Percentiles rank a stretch among this genome's conserved stretches.
These are phyloP conservation scores for Bolinopsis microptera DNA, from an alignment of 37 sponge, comb jelly and placozoan genomes.

Conservation along the genomic window DNA sequence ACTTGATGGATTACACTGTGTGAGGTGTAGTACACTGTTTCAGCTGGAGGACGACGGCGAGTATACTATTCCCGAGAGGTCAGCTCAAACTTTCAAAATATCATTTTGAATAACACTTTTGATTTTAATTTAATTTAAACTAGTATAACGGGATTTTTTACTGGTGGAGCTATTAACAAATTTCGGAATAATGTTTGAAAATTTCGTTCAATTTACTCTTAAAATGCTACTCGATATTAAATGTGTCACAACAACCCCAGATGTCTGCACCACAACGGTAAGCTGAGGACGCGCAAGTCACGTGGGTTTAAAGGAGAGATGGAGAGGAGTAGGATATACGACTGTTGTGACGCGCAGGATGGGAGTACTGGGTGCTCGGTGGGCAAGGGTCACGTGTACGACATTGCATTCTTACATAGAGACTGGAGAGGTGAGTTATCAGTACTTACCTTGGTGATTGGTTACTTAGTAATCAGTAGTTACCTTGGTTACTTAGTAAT, in stretches of 20 bases:
- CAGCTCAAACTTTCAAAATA: too few species aligned
- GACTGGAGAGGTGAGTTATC: conserved; percentile 56
- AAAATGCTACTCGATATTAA: too few species aligned
- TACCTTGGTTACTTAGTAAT: too few species aligned
- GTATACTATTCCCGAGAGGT: conserved; percentile 39
- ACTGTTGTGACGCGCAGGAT: conserved; percentile 30
- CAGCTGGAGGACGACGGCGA: neutral
- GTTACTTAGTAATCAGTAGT: too few species aligned
- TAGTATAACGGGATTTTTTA: too few species aligned
- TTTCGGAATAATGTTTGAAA: too few species aligned
- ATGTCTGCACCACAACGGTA: conserved; percentile 49
- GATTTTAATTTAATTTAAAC: too few species aligned
- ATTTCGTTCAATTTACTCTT: too few species aligned
- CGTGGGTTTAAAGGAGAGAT: conserved; percentile 42
- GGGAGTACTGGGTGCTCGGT: conserved; percentile 56
- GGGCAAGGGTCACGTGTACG: conserved; percentile 35
- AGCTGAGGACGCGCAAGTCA: neutral
- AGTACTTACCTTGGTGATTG: too few species aligned
- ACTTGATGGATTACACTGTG: conserved; percentile 45
- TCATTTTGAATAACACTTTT: too few species aligned
- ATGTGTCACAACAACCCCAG: too few species aligned
- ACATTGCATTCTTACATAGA: neutral
- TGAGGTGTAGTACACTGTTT: conserved; percentile 39
- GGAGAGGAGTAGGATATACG: conserved; percentile 15
- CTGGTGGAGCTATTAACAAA: too few species aligned